phyloP scores from a whole-genome alignment of 2,797 vertebrate genomes.

The Choloepus didactylus region DNA sequence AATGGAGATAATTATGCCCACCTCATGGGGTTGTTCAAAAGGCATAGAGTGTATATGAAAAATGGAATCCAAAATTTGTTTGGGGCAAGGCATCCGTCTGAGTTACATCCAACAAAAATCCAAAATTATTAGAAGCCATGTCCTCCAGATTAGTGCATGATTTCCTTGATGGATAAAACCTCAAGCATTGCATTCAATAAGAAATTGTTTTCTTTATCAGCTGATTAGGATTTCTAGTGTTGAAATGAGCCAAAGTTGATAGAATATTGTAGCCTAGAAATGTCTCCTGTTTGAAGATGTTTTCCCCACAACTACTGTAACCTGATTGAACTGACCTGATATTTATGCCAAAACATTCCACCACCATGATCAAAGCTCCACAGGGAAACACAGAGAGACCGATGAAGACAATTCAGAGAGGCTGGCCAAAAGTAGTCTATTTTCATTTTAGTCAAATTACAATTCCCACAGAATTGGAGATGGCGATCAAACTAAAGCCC shows the following conservation, averaged over 20 bases:
- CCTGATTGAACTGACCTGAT: constrained; percentile 40
- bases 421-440: not conserved
- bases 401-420: constrained; percentile 44
- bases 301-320: constrained; percentile 47
- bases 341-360: constrained; percentile 59
- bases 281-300: not conserved
- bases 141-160: not conserved
- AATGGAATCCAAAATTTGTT: not conserved
- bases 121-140: not conserved
- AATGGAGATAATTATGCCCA: not conserved
- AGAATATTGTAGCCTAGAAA: not conserved
- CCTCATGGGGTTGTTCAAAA: too few species aligned
- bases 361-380: constrained; percentile 51
- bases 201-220: not conserved
- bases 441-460: constrained; percentile 5
- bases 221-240: not conserved
- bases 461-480: not conserved
- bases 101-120: not conserved
- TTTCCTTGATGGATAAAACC: not conserved
- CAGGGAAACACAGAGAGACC: constrained; percentile 9
- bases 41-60: not conserved
- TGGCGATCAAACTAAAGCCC: not conserved
- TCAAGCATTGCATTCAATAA: not conserved
- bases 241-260: not conserved
- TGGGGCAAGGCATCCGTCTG: too few species aligned